Percentiles rank a stretch among this genome's conserved stretches.
Evolutionary conservation across 2,888 invertebrate genomes (phyloP).

Genomic region (Allophyes oxyacanthae): DNA sequence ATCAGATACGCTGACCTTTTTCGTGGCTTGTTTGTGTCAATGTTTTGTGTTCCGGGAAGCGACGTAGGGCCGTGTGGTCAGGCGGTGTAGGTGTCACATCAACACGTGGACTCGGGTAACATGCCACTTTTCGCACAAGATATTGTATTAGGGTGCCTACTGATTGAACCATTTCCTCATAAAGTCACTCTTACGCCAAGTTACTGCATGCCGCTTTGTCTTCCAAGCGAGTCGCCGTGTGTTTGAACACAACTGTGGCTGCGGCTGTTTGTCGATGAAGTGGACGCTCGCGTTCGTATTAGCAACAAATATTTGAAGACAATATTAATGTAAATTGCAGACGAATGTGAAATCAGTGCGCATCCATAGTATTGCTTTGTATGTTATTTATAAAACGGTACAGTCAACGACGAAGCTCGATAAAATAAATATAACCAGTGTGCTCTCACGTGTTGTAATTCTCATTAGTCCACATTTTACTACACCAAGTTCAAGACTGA

Average conservation of each 20-base stretch:
- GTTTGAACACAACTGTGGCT: constrained; percentile 23
- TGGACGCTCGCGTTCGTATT: constrained; percentile 18
- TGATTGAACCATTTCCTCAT: constrained; percentile 10
- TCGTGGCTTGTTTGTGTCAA: constrained; percentile 62
- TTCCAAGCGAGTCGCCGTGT: constrained; percentile 11
- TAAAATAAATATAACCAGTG: constrained; percentile 50
- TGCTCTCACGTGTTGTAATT: constrained; percentile 29
- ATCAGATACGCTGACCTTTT: constrained; percentile 61
- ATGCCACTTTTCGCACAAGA: constrained; percentile 9
- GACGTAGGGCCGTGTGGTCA: constrained; percentile 13
- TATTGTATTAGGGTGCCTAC: constrained; percentile 17
- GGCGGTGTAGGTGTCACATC: constrained; percentile 11
- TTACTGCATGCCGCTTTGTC: not conserved
- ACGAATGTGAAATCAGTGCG: constrained; percentile 54
- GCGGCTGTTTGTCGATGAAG: constrained; percentile 19
- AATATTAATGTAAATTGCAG: constrained; percentile 24
- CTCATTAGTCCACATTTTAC: constrained; percentile 20
- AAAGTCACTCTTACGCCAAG: not conserved
- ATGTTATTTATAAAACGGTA: constrained; percentile 62
- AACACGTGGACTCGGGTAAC: constrained; percentile 9
- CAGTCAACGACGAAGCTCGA: constrained; percentile 57
- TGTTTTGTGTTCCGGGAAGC: constrained; percentile 52
- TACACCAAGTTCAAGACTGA: constrained; percentile 1
- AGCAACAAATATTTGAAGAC: constrained; percentile 9
- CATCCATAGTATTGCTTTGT: constrained; percentile 64